A percentile compares a stretch with the other conserved stretches of the same genome.
phyloP scores from a whole-genome alignment of 1,140 invertebrate species.

The Campoletis sonorensis region DNA sequence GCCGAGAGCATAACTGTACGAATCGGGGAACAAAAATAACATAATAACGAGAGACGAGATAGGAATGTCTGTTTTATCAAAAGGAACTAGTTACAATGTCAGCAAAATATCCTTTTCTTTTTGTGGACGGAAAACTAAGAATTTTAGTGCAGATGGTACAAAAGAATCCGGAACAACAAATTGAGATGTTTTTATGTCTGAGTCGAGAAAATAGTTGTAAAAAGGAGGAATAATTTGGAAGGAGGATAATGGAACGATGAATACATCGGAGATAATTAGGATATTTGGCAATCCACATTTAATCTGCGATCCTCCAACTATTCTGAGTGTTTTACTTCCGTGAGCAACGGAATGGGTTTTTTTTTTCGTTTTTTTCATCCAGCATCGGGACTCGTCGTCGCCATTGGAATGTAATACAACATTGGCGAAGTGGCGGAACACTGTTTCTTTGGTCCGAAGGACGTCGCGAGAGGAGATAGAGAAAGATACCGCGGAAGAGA shows the following conservation, averaged over 20 bases:
- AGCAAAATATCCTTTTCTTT: no score
- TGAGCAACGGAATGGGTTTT: not conserved
- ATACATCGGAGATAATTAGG: no score
- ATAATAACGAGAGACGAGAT: not conserved
- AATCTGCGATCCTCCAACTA: not conserved
- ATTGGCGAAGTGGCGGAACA: constrained; percentile 19
- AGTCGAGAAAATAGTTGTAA: no score
- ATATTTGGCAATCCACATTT: not conserved
- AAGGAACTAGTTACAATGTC: no score
- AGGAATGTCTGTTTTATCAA: not conserved
- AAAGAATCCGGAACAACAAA: no score
- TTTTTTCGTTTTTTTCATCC: not conserved
- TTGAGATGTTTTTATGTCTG: no score
- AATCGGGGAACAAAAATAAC: not conserved
- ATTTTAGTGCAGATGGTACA: no score
- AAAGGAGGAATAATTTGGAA: no score
- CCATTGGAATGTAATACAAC: constrained; percentile 54
- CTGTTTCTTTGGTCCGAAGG: constrained; percentile 59
- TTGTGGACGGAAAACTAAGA: no score
- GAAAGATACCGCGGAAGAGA: not conserved
- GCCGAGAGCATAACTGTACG: not conserved
- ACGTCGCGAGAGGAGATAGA: constrained; percentile 48
- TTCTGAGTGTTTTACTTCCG: not conserved
- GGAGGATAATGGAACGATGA: no score
- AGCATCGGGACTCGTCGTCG: not conserved